Evolutionary conservation across 1,140 invertebrate species (phyloP), one percentile per base, ranked within the genome.

Genomic region (Drosophila pseudoananassae): DNA sequence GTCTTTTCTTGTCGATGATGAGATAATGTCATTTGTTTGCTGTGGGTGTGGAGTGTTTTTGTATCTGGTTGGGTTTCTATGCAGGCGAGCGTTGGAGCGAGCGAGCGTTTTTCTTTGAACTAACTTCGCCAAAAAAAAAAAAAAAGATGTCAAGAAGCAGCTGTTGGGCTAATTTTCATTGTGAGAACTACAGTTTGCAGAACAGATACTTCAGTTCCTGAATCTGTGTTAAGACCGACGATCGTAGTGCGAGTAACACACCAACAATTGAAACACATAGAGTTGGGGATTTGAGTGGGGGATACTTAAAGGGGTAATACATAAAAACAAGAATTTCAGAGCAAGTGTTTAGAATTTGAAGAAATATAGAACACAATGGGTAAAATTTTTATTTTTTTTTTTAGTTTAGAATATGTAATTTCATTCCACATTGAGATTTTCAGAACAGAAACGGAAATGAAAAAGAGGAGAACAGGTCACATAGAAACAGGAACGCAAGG

Each of bases 371-470:
- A 45, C 38, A 14, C 10, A 66, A 27, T 10, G 23, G 27, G 20
- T 25, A 14, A 59, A 33, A 27, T 63, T 58, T 12, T 31, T 57
- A 57, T 9, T 52, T 53, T 25, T 36, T 46, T 66, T 55, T 10
- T 20, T 25, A 29, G 17, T 12, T 27, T 55, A 68, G 1, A 15
- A 47, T 45, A 61, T 49, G 51, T 68, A 61, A 57, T 55, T 69
- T 84, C 82, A 87, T 87, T 87, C 82, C 82, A 87, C 82, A 87
- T 87, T 82, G 17, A 84, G 78, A 76, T 49, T 51, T 77, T 66
- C 66, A 78, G 68, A 77, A 77, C 20, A 43, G 45, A 49, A 55
- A 68, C 29, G 52, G 12, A 72, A 65, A 71, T 64, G 15, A 69
- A 40, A 40, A 40, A 53, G 27, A 68, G 49, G 36, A 49, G 45